These are phyloP conservation scores for Gasteruption jaculator DNA, from an alignment of 2,888 invertebrate species.

Conservation along the genomic window DNA sequence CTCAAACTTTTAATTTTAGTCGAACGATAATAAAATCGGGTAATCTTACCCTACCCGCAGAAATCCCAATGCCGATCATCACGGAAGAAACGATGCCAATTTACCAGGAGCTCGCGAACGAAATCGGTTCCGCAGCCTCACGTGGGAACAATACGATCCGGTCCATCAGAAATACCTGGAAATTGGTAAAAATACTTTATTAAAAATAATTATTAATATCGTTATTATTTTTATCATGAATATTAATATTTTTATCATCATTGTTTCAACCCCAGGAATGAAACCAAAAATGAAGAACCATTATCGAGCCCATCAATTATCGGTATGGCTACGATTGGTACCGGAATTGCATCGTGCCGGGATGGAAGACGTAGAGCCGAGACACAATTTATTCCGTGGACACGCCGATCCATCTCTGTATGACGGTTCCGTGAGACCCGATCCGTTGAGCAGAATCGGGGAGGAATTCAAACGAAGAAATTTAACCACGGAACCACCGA, in stretches of 20 bases:
- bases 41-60: no score
- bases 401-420: slow-evolving; percentile 85
- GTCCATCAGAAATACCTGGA: slow-evolving; percentile 91
- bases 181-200: slow-evolving; percentile 66
- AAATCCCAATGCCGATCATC: slow-evolving; percentile 76
- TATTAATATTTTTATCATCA: neutral
- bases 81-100: slow-evolving; percentile 68
- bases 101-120: slow-evolving; percentile 78
- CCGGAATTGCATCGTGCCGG: slow-evolving; percentile 86
- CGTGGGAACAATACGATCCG: slow-evolving; percentile 91
- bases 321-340: slow-evolving; percentile 90
- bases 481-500: slow-evolving; percentile 62
- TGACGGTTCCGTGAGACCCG: slow-evolving; percentile 83
- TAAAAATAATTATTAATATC: neutral
- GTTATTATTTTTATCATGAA: neutral
- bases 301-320: slow-evolving; percentile 90
- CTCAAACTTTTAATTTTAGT: no score
- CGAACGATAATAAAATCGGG: no score
- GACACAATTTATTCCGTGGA: slow-evolving; percentile 85
- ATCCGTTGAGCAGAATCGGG: slow-evolving; percentile 67
- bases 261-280: slow-evolving; percentile 63
- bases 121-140: slow-evolving; percentile 76
- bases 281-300: slow-evolving; percentile 89
- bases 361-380: slow-evolving; percentile 82
- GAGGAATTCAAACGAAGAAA: slow-evolving; percentile 60